Conservation (phyloP, 2,888 invertebrate genomes). For the Diplazon laetatorius region DNA sequence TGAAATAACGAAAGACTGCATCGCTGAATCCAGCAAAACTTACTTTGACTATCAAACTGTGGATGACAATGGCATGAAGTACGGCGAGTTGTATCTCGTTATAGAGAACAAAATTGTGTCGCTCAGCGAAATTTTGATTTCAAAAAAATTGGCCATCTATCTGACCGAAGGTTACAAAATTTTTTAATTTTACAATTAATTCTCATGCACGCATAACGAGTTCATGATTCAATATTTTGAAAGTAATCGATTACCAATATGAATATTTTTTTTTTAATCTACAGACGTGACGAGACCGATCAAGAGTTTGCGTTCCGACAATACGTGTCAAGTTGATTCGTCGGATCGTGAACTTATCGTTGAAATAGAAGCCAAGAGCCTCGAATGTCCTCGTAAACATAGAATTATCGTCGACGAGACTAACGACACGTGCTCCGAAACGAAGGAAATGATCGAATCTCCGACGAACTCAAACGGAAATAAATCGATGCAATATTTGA, state of each 20-base stretch:
- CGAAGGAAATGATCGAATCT: not conserved
- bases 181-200: conserved; percentile 5
- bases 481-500: conserved; percentile 53
- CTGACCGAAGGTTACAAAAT: conserved; percentile 65
- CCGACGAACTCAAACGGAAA: conserved; percentile 4
- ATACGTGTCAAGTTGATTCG: conserved; percentile 35
- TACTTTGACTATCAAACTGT: conserved; percentile 71
- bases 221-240: too few relatives aligned
- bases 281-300: conserved; percentile 52
- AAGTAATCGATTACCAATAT: not conserved
- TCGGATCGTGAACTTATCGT: conserved; percentile 28
- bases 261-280: conserved; percentile 4
- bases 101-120: conserved; percentile 71
- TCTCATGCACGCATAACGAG: too few relatives aligned
- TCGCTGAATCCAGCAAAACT: conserved; percentile 67
- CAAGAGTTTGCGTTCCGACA: conserved; percentile 15
- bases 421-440: not conserved
- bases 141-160: conserved; percentile 70
- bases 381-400: conserved; percentile 20
- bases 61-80: conserved; percentile 68
- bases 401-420: not conserved
- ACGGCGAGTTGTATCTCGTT: conserved; percentile 76
- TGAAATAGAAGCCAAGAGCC: not conserved
- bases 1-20: conserved; percentile 69
- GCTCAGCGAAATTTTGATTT: conserved; percentile 71